Conservation (phyloP, 2,113 vertebrate species). For the Donacobius atricapilla region DNA sequence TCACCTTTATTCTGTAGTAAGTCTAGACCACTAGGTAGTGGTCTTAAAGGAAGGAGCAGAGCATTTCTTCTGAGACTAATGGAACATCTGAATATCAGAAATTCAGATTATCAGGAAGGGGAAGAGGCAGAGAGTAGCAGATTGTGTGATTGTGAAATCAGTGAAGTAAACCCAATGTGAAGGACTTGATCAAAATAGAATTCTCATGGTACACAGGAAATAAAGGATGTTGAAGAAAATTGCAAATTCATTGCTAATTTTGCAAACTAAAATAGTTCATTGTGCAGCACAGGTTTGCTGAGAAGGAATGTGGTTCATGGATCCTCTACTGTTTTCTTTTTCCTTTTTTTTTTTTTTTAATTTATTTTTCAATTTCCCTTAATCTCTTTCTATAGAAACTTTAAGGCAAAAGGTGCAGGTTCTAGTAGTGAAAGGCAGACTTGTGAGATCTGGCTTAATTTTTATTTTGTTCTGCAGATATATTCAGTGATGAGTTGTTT, state of each 20-base stretch:
- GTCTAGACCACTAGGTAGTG: not conserved
- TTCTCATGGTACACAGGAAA: not conserved
- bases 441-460: not conserved
- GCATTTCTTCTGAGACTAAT: not conserved
- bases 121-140: not conserved
- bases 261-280: not conserved
- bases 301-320: not conserved
- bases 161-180: not conserved
- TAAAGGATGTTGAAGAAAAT: not conserved
- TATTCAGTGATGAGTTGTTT: not conserved
- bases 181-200: not conserved
- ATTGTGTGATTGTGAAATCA: not conserved
- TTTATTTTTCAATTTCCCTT: not conserved
- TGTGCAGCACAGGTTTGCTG: not conserved
- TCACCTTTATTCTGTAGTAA: not conserved
- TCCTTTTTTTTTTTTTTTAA: fast-evolving
- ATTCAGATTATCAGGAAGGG: not conserved
- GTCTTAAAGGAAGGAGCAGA: not conserved
- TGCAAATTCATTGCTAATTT: not conserved
- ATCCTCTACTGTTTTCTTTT: not conserved
- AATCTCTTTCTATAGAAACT: not conserved
- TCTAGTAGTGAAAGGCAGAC: not conserved
- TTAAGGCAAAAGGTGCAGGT: not conserved
- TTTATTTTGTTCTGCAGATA: not conserved
- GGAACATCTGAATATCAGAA: not conserved